These are phyloP conservation scores for Scarus forsteni DNA, from an alignment of 2,797 vertebrate genomes.

Conservation along the genomic window DNA sequence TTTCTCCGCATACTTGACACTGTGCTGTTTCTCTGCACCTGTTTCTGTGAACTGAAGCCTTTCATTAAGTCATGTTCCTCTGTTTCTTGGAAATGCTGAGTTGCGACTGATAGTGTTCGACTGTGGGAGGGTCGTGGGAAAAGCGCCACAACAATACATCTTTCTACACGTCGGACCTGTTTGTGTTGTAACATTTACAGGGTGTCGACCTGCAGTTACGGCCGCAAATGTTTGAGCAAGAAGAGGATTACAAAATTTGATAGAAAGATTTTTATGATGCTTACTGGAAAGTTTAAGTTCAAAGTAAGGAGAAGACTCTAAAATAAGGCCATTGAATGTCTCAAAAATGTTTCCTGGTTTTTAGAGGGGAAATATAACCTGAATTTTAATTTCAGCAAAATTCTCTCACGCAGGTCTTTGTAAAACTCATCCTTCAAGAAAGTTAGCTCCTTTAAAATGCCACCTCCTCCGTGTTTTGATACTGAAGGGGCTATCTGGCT, in stretches of 20 bases:
- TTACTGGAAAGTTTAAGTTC: neutral
- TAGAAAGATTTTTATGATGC: conserved; percentile 19
- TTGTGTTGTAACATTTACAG: conserved; percentile 59
- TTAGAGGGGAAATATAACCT: no score
- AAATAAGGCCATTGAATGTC: conserved; percentile 23
- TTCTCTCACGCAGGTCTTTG: conserved; percentile 38
- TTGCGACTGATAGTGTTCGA: conserved; percentile 41
- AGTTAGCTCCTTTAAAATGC: conserved; percentile 47
- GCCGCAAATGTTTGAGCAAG: conserved; percentile 36
- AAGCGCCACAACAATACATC: conserved; percentile 33
- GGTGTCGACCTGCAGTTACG: conserved; percentile 50
- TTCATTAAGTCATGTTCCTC: conserved; percentile 24
- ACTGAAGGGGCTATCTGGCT: conserved; percentile 58
- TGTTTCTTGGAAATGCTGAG: conserved; percentile 28
- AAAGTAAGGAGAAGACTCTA: conserved; percentile 2
- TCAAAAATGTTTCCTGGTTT: conserved; percentile 17
- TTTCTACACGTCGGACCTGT: conserved; percentile 56
- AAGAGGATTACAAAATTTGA: conserved; percentile 32
- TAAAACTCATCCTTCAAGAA: conserved; percentile 37
- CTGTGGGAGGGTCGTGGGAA: conserved; percentile 65
- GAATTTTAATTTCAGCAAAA: conserved; percentile 45
- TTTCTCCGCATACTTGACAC: neutral
- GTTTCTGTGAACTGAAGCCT: conserved; percentile 17
- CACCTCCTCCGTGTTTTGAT: conserved; percentile 67
- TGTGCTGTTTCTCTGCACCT: conserved; percentile 7